Percentiles rank a stretch among this genome's conserved stretches.
Evolutionary conservation across 2,888 invertebrate genomes (phyloP).

Genomic region (Crematogaster levior): DNA sequence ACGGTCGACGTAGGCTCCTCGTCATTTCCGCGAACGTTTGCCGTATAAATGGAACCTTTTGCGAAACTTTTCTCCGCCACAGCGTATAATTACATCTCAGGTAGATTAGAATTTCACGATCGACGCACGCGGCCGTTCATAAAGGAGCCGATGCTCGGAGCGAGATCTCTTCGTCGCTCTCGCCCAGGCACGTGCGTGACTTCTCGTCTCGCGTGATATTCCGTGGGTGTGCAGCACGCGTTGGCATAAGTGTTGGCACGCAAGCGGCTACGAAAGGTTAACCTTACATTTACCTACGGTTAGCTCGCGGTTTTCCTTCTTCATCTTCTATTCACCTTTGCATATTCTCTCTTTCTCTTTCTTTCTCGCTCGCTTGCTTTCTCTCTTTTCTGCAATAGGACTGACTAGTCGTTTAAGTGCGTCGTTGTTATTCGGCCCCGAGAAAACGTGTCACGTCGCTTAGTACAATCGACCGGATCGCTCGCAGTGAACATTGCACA

Average conservation of each 20-base stretch:
- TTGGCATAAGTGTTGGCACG: constrained; percentile 29
- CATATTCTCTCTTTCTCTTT: background rate
- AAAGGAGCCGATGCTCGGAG: constrained; percentile 24
- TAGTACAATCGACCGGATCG: constrained; percentile 2
- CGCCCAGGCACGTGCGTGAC: constrained; percentile 37
- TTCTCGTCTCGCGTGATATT: constrained; percentile 51
- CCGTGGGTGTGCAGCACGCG: constrained; percentile 46
- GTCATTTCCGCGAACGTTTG: constrained; percentile 21
- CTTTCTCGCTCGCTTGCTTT: background rate
- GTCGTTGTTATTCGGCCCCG: background rate
- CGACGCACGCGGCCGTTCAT: constrained; percentile 29
- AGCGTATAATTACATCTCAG: constrained; percentile 20
- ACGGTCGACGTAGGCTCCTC: background rate
- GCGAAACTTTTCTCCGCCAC: constrained; percentile 11
- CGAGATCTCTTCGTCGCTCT: constrained; percentile 32
- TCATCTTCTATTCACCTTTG: background rate
- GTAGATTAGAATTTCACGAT: constrained; percentile 54
- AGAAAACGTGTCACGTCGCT: constrained; percentile 8
- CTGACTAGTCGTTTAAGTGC: constrained; percentile 35
- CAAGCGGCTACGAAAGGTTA: constrained; percentile 38
- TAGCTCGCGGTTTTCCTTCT: constrained; percentile 7
- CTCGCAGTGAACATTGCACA: background rate
- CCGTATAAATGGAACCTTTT: background rate
- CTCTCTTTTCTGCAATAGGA: background rate
- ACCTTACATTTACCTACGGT: constrained; percentile 47